A percentile compares a stretch with the other conserved stretches of the same genome.
These are phyloP conservation scores for Labia minor DNA, from an alignment of 2,888 invertebrate species.

Conservation along the genomic window DNA sequence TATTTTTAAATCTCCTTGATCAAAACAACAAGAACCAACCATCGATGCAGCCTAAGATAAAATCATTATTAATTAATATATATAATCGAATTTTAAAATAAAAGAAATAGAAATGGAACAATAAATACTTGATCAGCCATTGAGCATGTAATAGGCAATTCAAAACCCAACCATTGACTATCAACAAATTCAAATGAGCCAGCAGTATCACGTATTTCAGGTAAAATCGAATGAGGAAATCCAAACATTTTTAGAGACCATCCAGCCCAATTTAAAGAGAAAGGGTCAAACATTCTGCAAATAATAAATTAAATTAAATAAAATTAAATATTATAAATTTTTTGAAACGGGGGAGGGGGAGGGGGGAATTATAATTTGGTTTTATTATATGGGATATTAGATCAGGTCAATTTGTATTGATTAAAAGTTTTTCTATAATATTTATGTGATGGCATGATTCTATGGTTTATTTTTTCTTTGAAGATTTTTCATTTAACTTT, in stretches of 20 bases:
- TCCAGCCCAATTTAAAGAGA: conserved; percentile 71
- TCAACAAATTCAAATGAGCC: conserved; percentile 60
- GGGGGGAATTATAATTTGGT: too few relatives aligned
- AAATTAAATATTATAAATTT: background rate
- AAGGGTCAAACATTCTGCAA: conserved; percentile 68
- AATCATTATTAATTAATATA: conserved; percentile 16
- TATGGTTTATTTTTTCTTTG: too few relatives aligned
- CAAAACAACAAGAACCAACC: conserved; percentile 76
- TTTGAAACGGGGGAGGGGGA: too few relatives aligned
- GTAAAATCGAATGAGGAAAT: conserved; percentile 64
- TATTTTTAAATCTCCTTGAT: conserved; percentile 67
- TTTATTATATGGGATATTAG: too few relatives aligned
- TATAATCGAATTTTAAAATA: conserved; percentile 5
- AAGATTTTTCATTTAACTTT: too few relatives aligned
- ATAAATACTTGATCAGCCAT: conserved; percentile 43
- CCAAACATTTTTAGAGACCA: conserved; percentile 59
- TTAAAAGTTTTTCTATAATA: too few relatives aligned
- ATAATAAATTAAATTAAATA: background rate
- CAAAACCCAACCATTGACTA: conserved; percentile 56
- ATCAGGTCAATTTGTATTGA: too few relatives aligned
- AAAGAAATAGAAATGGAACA: conserved; percentile 13
- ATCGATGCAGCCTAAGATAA: conserved; percentile 66
- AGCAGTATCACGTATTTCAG: conserved; percentile 67
- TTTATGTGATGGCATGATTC: too few relatives aligned
- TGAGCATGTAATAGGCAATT: conserved; percentile 66